Evolutionary conservation across 64 coral and sea anemone genomes (phyloP), one percentile per base, ranked within the genome.

Genomic region (Orbicella faveolata): DNA sequence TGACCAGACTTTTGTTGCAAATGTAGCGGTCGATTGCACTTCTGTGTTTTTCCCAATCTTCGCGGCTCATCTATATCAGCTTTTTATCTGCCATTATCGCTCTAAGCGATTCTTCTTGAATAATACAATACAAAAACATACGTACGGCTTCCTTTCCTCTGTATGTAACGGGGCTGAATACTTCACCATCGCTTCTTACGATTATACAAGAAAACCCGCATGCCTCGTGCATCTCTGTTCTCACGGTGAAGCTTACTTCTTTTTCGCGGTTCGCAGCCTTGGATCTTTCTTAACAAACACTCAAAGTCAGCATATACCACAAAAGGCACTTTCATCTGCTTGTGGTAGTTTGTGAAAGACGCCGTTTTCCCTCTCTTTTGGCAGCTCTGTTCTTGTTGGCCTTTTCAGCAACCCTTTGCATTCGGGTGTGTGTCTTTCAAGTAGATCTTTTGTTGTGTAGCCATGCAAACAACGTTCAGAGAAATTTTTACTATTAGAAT

Each of bases 281-380:
- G 62, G 1, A 90, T 36, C 14, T 81, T 90, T 13, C 4, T 35
- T 18, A 67, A 23, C 1, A 90, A 39, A 1, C 78, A 63, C 62
- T 90, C 78, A 23, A 90, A 90, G 48, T 90, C 89, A 1, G 78
- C 89, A 34, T 81, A 82, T 2, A 90, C 61, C 0, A 74, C 0
- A 15, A 55, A 90, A 15, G 76, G 88, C 7, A 51, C 61, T 79
- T 25, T n/a, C 2, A 73, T 51, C 37, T 90, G 62, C 12, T 90
- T 90, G 18, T 90, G 89, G 34, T 90, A 11, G 66, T 83, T 90
- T 54, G 54, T 20, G 14, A 90, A 90, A 9, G 0, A 39, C 0
- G 82, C 26, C 2, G 20, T 83, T 83, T 14, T 90, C 73, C 0
- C 78, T 78, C 51, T 90, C 78, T 41, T 73, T 10, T 0, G 78